Base-by-base conservation (phyloP, 2,797 vertebrate genomes). In the Microchirus variegatus region DNA sequence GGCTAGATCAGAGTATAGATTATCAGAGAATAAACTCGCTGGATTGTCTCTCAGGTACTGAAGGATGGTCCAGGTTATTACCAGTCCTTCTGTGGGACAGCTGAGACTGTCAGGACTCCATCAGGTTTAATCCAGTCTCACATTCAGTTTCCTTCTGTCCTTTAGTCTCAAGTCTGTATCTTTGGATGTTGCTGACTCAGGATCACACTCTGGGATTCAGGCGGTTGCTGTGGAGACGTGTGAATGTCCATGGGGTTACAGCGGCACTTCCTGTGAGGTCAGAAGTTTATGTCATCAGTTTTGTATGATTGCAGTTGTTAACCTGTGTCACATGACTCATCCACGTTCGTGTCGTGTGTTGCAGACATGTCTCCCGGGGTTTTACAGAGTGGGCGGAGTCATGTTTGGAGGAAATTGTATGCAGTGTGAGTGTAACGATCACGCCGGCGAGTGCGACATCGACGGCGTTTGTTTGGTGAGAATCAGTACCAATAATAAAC, bases 211-310 rank as follows among this genome's bases (percentile, higher is more conserved):
- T 54, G 78, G 90, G 2, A 63, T 80, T 15, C 91, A 84, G 38
- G 93, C 94, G 0, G 59, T 84, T 3, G 92, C 94, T 1, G 94
- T 96, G 73, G 97, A 99, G 74, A 89, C 75, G 19, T 99, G 97
- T 59, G 94, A 98, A 88, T 99, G 97, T 81, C 97, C 96, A 0
- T 96, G 92, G 75, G 97, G 96, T 50, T 97, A 98, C 73, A 83
- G 87, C 0, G 97, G 97, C 38, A 93, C 95, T 40, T 99, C 97
- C 66, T 99, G 97, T 58, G 96, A 99, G 96, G 96, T 99, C 88
- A 87, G 74, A 14, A 2, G 9, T 18, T 68, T 35, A 49, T 1
- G n/a, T 50, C 4, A 22, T 26, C 10, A 16, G 49, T 15, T 1
- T 18, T 43, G 12, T 8, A 52, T 14, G 26, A 2, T 36, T 36